Evolutionary conservation across 1,140 invertebrate species (phyloP).

Genomic region (Rhynchophorus ferrugineus): DNA sequence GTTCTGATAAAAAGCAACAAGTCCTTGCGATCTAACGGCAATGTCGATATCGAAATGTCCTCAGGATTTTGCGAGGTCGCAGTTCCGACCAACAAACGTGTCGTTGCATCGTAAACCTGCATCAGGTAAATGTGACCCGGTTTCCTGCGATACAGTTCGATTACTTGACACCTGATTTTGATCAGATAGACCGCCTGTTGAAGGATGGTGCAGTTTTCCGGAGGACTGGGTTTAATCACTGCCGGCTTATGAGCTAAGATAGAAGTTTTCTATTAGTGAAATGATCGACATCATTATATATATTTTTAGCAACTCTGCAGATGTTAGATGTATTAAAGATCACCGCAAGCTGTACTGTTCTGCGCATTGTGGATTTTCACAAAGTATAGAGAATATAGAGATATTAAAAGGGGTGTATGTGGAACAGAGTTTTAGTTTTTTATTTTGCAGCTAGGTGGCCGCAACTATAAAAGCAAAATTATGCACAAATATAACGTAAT

Average conservation of each 20-base stretch:
- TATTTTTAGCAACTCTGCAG: too few species aligned
- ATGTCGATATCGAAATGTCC: constrained; percentile 44
- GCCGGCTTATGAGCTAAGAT: not conserved
- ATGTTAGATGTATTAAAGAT: too few species aligned
- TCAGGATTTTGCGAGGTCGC: constrained; percentile 45
- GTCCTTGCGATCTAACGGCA: constrained; percentile 43
- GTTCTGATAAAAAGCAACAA: constrained; percentile 47
- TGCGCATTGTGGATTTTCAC: too few species aligned
- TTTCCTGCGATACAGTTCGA: constrained; percentile 37
- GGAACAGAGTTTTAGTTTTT: too few species aligned
- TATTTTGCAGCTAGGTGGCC: too few species aligned
- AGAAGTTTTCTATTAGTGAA: too few species aligned
- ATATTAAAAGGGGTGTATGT: too few species aligned
- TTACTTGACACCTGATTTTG: constrained; percentile 43
- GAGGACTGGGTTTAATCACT: constrained; percentile 29
- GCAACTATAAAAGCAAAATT: too few species aligned
- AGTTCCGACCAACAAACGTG: constrained; percentile 44
- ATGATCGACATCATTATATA: too few species aligned
- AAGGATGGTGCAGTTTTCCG: constrained; percentile 43
- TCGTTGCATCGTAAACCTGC: constrained; percentile 49
- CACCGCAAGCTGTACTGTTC: too few species aligned
- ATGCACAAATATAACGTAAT: too few species aligned
- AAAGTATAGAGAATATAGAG: too few species aligned
- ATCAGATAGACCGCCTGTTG: constrained; percentile 44
- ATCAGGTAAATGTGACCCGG: constrained; percentile 43